These are phyloP conservation scores for Hestina assimilis DNA, from an alignment of 1,140 invertebrate species.

Conservation along the genomic window DNA sequence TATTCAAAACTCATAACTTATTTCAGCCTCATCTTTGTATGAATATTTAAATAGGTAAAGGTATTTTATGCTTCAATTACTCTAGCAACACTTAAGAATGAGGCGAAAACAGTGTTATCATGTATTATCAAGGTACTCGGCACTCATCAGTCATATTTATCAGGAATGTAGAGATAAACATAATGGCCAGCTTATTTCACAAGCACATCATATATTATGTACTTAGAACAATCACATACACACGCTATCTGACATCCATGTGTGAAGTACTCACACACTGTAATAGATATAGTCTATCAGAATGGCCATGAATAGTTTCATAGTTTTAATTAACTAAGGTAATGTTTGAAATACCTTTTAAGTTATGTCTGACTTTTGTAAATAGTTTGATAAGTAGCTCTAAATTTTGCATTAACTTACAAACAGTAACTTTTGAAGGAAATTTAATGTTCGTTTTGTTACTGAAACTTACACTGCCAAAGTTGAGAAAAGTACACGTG, in stretches of 20 bases:
- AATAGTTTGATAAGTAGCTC: no score
- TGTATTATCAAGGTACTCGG: constrained; percentile 45
- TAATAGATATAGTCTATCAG: constrained; percentile 17
- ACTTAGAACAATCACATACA: constrained; percentile 19
- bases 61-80: not conserved
- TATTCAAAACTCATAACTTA: no score
- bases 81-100: not conserved
- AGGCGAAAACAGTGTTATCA: constrained; percentile 41
- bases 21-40: no score
- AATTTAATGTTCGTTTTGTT: not conserved
- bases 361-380: no score
- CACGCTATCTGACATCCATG: constrained; percentile 2
- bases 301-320: constrained; percentile 32
- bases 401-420: no score
- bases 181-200: constrained; percentile 26
- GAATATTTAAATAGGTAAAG: no score
- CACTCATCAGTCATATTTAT: constrained; percentile 61
- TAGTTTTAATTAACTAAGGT: constrained; percentile 14
- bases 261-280: constrained; percentile 7
- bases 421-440: not conserved
- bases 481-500: constrained; percentile 11
- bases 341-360: no score
- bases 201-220: constrained; percentile 29
- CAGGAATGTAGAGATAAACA: constrained; percentile 44
- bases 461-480: no score